Evolutionary conservation across 2,797 vertebrate species (phyloP), one percentile per base, ranked within the genome.

Genomic region (Gymnopithys bicolor): DNA sequence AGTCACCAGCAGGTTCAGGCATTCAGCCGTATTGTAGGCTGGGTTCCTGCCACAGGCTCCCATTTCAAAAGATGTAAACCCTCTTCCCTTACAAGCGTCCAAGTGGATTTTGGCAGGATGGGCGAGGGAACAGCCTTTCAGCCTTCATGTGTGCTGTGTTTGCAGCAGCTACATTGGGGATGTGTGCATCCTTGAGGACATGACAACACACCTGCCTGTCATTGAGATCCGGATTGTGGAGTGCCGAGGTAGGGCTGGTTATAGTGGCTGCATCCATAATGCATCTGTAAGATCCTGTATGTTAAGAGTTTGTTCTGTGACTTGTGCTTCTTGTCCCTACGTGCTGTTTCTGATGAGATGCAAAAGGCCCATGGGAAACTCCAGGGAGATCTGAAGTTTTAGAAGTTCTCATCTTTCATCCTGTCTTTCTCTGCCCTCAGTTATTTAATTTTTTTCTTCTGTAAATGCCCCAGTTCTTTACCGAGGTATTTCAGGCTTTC

Each of bases 201-300:
- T 99, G 99, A 98, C 97, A 3, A 97, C 98, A 75, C 99, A 99
- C 96, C 96, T 99, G 60, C 98, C 99, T 32, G 93, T 99, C 89
- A 99, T 99, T 1, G 99, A 99, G 97, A 97, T 99, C 95, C 98
- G 99, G 67, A 99, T 99, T 35, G 98, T 99, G 80, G 99, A 99
- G 95, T 99, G 99, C 96, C 98, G 98, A 98, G 99, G 99, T 99
- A 91, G 75, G 96, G 49, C 86, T 89, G 66, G 22, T 37, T 64
- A 43, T 75, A 56, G 24, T 2, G 30, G 30, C 24, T 19, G 11
- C 37, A 32, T 81, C 30, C 22, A 4, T 74, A 64, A 74, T 12
- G 25, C 14, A 10, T 9, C 19, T 89, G 25, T 64, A 70, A 68
- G 24, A 49, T 53, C 27, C 13, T 32, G 6, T 56, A 19, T 8